Conservation (phyloP, 2,888 invertebrate genomes). For the Eretmocerus hayati region DNA sequence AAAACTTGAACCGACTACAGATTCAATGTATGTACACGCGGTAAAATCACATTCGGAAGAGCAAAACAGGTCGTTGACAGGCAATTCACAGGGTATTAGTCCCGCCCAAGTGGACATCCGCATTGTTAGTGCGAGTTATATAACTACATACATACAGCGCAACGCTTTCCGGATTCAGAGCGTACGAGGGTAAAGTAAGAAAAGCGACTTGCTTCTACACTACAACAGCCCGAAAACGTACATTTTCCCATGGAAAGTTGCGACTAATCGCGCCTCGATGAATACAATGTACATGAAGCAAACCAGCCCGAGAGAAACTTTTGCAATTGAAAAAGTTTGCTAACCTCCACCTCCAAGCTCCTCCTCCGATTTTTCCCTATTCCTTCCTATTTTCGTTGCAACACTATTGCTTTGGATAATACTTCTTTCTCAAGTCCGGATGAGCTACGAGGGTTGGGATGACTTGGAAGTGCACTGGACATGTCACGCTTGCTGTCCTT, state of each 20-base stretch:
- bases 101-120: slow-evolving; percentile 16
- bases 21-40: too few relatives aligned
- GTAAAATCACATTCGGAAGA: too few relatives aligned
- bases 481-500: too few relatives aligned
- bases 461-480: slow-evolving; percentile 1
- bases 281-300: slow-evolving; percentile 7
- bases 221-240: neutral
- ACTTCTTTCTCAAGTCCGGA: too few relatives aligned
- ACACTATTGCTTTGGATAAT: too few relatives aligned
- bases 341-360: slow-evolving; percentile 22
- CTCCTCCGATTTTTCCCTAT: slow-evolving; percentile 21
- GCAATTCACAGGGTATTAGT: slow-evolving; percentile 13
- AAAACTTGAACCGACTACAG: too few relatives aligned
- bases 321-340: slow-evolving; percentile 42
- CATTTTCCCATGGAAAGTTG: slow-evolving; percentile 12
- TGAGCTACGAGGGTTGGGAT: too few relatives aligned
- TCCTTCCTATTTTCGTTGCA: too few relatives aligned
- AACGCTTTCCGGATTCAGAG: too few relatives aligned
- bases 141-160: too few relatives aligned
- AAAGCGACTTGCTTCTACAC: neutral
- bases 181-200: too few relatives aligned
- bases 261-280: slow-evolving; percentile 5
- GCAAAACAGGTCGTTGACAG: slow-evolving; percentile 12
- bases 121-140: too few relatives aligned
- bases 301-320: slow-evolving; percentile 36